Evolutionary conservation across 2,888 invertebrate genomes (phyloP).

Genomic region (Buathra laborator): DNA sequence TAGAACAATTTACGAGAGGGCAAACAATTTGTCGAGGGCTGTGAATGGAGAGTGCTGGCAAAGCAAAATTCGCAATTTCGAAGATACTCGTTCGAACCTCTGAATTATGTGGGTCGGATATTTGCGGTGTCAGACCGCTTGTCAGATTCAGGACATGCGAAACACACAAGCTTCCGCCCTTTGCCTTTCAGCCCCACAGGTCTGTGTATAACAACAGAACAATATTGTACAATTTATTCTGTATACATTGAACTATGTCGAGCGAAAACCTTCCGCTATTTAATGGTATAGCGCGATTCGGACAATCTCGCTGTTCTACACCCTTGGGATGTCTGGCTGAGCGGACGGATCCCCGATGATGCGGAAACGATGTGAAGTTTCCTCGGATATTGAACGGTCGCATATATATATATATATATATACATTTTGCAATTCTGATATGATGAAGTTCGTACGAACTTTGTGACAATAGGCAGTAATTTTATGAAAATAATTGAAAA

Average conservation of each 20-base stretch:
- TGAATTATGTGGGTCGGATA: slow-evolving; percentile 64
- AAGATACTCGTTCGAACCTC: slow-evolving; percentile 41
- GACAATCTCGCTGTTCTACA: slow-evolving; percentile 43
- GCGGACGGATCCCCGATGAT: slow-evolving; percentile 46
- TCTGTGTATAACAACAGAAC: slow-evolving; percentile 40
- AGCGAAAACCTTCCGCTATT: slow-evolving; percentile 46
- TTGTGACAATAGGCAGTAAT: not conserved
- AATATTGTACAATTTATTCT: slow-evolving; percentile 57
- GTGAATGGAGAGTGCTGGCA: not conserved
- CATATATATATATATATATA: slow-evolving; percentile 34
- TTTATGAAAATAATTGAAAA: too few relatives aligned
- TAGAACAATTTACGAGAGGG: too few relatives aligned
- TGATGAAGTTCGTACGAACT: slow-evolving; percentile 6
- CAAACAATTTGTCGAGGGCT: too few relatives aligned
- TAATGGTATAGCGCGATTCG: slow-evolving; percentile 37
- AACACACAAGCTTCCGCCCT: slow-evolving; percentile 36
- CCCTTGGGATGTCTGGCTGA: slow-evolving; percentile 62
- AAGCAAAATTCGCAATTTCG: slow-evolving; percentile 36
- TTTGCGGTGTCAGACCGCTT: slow-evolving; percentile 62
- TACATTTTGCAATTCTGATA: slow-evolving; percentile 33
- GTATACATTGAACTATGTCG: slow-evolving; percentile 49
- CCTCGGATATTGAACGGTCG: not conserved
- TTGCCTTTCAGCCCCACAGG: not conserved
- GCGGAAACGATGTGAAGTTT: slow-evolving; percentile 61
- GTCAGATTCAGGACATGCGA: slow-evolving; percentile 59